Percentiles rank a stretch among this genome's conserved stretches.
Evolutionary conservation across 2,888 invertebrate species (phyloP).

Genomic region (Carterocephalus palaemon): DNA sequence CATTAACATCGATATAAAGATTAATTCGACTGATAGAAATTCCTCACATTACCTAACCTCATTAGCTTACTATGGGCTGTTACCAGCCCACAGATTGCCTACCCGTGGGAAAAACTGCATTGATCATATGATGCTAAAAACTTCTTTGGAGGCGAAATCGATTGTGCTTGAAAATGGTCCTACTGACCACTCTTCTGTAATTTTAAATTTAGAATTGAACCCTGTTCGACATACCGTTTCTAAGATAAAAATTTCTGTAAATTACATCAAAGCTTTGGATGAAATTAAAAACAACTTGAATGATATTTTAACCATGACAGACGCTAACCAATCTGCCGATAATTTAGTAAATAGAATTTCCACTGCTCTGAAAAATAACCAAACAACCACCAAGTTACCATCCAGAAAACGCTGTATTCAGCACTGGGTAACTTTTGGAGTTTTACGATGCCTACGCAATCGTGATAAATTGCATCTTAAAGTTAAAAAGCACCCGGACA

Average conservation of each 20-base stretch:
- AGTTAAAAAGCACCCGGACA: neutral
- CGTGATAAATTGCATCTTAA: constrained; percentile 8
- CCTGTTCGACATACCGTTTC: no score
- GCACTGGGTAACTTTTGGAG: neutral
- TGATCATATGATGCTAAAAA: constrained; percentile 31
- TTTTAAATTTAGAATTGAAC: constrained; percentile 8
- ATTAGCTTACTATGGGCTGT: constrained; percentile 28
- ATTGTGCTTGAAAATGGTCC: constrained; percentile 3
- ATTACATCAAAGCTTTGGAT: no score
- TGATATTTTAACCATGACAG: neutral
- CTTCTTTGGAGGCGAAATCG: neutral
- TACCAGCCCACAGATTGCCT: constrained; percentile 32
- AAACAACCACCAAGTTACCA: neutral
- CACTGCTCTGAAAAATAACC: no score
- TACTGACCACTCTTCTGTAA: constrained; percentile 13
- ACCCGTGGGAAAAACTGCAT: constrained; percentile 32
- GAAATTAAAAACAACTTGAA: no score
- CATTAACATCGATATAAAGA: constrained; percentile 34
- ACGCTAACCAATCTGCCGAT: neutral
- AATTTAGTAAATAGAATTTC: no score
- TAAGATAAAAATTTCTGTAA: no score
- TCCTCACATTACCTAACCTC: constrained; percentile 29
- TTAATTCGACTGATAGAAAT: constrained; percentile 27
- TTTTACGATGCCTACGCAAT: neutral
- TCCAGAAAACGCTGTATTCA: neutral